Conservation (phyloP, 2,888 invertebrate genomes). For the Eristalinus aeneus region DNA sequence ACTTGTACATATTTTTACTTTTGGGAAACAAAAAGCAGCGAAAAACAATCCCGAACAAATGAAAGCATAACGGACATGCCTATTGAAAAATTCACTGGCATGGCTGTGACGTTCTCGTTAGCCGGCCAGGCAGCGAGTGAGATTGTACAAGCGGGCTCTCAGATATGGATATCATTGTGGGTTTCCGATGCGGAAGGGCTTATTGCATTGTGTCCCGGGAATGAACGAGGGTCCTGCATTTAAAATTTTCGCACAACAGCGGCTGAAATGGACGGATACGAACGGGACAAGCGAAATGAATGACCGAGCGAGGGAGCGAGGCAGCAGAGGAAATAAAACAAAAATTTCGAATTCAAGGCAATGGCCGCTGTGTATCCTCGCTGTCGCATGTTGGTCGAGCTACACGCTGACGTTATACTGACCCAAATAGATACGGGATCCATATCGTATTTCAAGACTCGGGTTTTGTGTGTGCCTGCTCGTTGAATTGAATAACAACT, state of each 20-base stretch:
- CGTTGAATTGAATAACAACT: slow-evolving; percentile 68
- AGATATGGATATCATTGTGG: slow-evolving; percentile 66
- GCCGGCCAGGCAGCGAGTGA: slow-evolving; percentile 1
- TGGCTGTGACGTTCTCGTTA: slow-evolving; percentile 46
- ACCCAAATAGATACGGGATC: slow-evolving; percentile 71
- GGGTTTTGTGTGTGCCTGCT: slow-evolving; percentile 40
- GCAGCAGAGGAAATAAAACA: neutral
- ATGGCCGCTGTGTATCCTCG: slow-evolving; percentile 41
- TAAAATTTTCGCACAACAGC: slow-evolving; percentile 38
- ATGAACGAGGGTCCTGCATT: slow-evolving; percentile 39
- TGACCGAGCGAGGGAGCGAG: neutral
- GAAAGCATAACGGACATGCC: slow-evolving; percentile 55
- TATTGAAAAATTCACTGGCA: slow-evolving; percentile 46
- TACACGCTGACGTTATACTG: slow-evolving; percentile 68
- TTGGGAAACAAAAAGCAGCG: neutral
- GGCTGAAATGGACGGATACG: neutral
- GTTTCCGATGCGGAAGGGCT: slow-evolving; percentile 63
- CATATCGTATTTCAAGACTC: slow-evolving; percentile 42
- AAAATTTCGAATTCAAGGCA: slow-evolving; percentile 46
- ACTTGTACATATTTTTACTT: slow-evolving; percentile 22
- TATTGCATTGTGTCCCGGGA: slow-evolving; percentile 63
- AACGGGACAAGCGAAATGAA: neutral
- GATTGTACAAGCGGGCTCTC: slow-evolving; percentile 13
- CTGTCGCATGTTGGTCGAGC: slow-evolving; percentile 39
- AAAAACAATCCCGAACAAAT: slow-evolving; percentile 43